Evolutionary conservation across 1,140 invertebrate genomes (phyloP).

Genomic region (Meloidogyne chitwoodi): DNA sequence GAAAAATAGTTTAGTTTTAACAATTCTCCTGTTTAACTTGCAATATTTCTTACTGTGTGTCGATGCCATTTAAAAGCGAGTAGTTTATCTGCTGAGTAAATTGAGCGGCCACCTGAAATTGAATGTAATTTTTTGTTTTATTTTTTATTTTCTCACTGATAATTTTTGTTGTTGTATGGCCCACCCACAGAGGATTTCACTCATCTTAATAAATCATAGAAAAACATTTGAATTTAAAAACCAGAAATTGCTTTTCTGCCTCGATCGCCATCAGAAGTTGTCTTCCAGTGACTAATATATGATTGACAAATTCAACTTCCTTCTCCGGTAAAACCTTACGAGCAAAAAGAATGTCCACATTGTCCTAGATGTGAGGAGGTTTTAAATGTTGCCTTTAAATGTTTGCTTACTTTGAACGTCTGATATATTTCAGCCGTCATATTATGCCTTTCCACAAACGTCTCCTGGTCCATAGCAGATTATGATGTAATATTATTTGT

Average conservation of each 20-base stretch:
- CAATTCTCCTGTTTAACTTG: neutral
- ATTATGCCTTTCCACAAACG: slow-evolving; percentile 54
- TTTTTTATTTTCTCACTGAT: slow-evolving; percentile 54
- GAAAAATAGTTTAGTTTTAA: neutral
- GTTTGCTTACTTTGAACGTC: slow-evolving; percentile 38
- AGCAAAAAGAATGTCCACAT: slow-evolving; percentile 50
- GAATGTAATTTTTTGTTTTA: neutral
- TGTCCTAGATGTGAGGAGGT: slow-evolving; percentile 25
- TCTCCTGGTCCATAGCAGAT: neutral
- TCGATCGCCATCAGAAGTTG: slow-evolving; percentile 46
- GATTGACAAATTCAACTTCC: slow-evolving; percentile 43
- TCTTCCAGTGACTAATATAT: slow-evolving; percentile 33
- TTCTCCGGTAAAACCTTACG: slow-evolving; percentile 41
- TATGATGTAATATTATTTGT: too few species aligned
- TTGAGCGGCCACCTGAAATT: neutral
- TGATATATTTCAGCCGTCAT: slow-evolving; percentile 53
- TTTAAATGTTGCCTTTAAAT: neutral
- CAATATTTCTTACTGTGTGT: slow-evolving; percentile 40
- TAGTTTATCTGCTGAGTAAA: slow-evolving; percentile 54
- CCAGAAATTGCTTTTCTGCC: slow-evolving; percentile 59
- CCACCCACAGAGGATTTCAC: slow-evolving; percentile 44
- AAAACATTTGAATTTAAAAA: slow-evolving; percentile 21
- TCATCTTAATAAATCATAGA: slow-evolving; percentile 7
- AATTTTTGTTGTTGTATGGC: slow-evolving; percentile 58
- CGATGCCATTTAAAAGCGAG: slow-evolving; percentile 44